Percentiles rank a stretch among this genome's conserved stretches.
Evolutionary conservation across 1,140 invertebrate genomes (phyloP).

Genomic region (Zaprionus lachaisei): DNA sequence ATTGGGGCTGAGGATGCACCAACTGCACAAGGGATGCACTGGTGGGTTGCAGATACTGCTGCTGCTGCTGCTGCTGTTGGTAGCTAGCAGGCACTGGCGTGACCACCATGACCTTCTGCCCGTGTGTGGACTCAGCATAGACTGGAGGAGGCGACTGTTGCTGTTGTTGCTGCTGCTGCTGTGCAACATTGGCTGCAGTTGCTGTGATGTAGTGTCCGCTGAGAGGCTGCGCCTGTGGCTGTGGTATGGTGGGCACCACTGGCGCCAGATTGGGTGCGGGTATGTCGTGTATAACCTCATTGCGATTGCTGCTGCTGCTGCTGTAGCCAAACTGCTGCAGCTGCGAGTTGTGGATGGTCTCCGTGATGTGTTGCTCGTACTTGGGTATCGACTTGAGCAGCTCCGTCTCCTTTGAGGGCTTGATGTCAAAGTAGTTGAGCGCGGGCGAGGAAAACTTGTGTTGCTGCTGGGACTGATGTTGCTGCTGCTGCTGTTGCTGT

Average conservation of each 20-base stretch:
- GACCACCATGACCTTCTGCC: constrained; percentile 81
- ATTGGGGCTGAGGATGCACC: constrained; percentile 55
- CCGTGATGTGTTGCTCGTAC: constrained; percentile 90
- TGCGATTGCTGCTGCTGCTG: constrained; percentile 60
- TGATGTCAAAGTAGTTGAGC: constrained; percentile 75
- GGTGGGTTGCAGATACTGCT: constrained; percentile 71
- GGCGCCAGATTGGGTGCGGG: constrained; percentile 78
- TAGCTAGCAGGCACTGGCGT: constrained; percentile 69
- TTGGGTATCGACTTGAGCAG: constrained; percentile 90
- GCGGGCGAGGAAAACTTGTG: constrained; percentile 25
- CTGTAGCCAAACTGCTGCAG: constrained; percentile 60
- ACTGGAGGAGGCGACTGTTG: constrained; percentile 54
- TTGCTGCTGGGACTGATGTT: constrained; percentile 66
- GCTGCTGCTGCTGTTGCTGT: constrained; percentile 65
- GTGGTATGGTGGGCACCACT: constrained; percentile 20
- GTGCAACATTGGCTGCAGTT: neutral
- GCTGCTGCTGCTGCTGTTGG: constrained; percentile 64
- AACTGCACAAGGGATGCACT: constrained; percentile 63
- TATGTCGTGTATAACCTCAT: constrained; percentile 81
- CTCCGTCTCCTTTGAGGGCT: constrained; percentile 86
- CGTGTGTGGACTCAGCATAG: constrained; percentile 75
- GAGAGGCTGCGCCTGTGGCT: constrained; percentile 30
- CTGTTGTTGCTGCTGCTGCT: constrained; percentile 39
- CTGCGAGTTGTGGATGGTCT: constrained; percentile 80
- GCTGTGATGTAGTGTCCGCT: constrained; percentile 53